phyloP scores from a whole-genome alignment of 1,140 invertebrate species.

The Homalodisca vitripennis region DNA sequence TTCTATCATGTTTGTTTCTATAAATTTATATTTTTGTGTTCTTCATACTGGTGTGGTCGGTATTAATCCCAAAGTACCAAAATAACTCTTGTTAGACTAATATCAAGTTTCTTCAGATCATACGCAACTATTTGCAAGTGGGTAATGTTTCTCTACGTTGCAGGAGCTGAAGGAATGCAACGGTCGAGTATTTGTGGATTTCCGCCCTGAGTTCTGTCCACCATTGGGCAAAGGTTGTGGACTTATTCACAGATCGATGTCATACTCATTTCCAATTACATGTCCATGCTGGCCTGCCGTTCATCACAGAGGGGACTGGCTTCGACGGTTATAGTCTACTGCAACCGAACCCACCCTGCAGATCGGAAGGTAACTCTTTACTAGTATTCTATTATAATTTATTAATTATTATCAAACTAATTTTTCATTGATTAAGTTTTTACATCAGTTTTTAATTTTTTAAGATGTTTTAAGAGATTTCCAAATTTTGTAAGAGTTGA shows the following conservation, averaged over 20 bases:
- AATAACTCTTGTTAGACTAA: too few species aligned
- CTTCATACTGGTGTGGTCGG: too few species aligned
- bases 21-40: too few species aligned
- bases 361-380: slow-evolving; percentile 76
- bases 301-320: slow-evolving; percentile 91
- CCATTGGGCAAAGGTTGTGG: slow-evolving; percentile 83
- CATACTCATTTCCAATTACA: slow-evolving; percentile 97
- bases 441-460: too few species aligned
- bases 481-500: too few species aligned
- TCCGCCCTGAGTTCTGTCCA: slow-evolving; percentile 84
- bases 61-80: too few species aligned
- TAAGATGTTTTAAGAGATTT: too few species aligned
- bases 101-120: too few species aligned
- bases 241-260: slow-evolving; percentile 93
- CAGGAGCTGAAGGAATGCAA: slow-evolving; percentile 91
- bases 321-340: slow-evolving; percentile 95
- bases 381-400: too few species aligned
- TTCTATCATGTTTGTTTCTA: too few species aligned
- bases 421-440: too few species aligned
- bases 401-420: too few species aligned
- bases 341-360: slow-evolving; percentile 96
- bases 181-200: slow-evolving; percentile 88
- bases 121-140: neutral
- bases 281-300: slow-evolving; percentile 96
- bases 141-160: slow-evolving; percentile 33